A percentile compares a stretch with the other conserved stretches of the same genome.
These are phyloP conservation scores for Mus spretus DNA, from an alignment of 2,797 vertebrate genomes.

Conservation along the genomic window DNA sequence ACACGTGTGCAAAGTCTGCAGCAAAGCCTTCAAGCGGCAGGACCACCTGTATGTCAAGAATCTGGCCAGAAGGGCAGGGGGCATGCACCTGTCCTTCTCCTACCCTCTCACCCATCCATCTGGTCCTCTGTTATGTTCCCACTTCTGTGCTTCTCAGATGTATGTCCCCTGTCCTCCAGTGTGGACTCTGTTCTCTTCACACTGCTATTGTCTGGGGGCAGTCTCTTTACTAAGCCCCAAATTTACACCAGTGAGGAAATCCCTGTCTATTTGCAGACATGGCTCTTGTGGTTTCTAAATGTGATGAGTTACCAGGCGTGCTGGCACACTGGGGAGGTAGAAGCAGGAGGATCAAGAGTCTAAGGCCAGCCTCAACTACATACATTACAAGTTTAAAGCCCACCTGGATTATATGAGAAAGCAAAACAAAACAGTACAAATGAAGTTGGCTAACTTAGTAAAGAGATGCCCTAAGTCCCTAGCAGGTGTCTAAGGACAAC, in stretches of 20 bases:
- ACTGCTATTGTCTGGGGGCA: neutral
- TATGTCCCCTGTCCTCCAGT: neutral
- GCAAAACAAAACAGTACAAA: neutral
- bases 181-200: neutral
- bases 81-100: neutral
- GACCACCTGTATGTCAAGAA: conserved; percentile 89
- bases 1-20: conserved; percentile 88
- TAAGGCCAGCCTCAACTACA: neutral
- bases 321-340: neutral
- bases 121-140: neutral
- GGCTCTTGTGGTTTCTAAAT: neutral
- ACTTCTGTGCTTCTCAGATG: neutral
- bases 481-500: neutral
- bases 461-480: neutral
- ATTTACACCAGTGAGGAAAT: neutral
- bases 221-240: neutral
- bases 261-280: fast-evolving
- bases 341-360: neutral
- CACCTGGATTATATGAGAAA: neutral
- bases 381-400: neutral
- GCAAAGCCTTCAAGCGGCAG: conserved; percentile 89
- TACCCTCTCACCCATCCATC: neutral
- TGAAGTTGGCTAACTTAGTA: neutral
- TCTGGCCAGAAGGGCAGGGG: neutral
- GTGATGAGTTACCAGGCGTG: fast-evolving